These are phyloP conservation scores for Polyommatus icarus DNA, from an alignment of 2,888 invertebrate species.

Conservation along the genomic window DNA sequence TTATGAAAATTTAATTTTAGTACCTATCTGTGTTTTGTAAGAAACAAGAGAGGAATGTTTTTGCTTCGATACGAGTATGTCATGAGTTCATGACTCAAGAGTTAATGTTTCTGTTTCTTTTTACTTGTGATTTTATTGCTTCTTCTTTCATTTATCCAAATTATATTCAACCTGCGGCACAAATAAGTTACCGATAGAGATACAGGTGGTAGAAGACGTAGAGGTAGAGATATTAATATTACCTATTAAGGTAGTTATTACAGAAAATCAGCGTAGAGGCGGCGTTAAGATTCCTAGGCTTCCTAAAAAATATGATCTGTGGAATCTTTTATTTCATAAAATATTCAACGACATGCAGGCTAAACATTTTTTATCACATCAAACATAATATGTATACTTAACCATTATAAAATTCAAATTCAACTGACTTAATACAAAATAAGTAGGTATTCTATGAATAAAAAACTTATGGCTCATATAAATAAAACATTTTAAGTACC, in stretches of 20 bases:
- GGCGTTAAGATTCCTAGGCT: too few species aligned
- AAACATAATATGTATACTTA: neutral
- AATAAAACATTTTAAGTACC: slow-evolving; percentile 26
- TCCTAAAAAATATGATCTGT: too few species aligned
- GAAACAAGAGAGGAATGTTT: neutral
- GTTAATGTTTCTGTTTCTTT: neutral
- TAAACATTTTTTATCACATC: neutral
- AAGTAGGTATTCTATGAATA: neutral
- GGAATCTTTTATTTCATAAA: too few species aligned
- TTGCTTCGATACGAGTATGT: neutral
- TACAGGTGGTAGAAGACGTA: too few species aligned
- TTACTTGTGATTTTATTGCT: neutral
- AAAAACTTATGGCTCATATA: slow-evolving; percentile 18
- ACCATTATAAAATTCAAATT: neutral
- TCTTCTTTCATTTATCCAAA: neutral
- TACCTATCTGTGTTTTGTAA: neutral
- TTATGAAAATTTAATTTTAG: slow-evolving; percentile 31
- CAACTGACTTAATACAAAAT: neutral
- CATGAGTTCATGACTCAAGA: neutral
- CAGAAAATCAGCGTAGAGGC: too few species aligned
- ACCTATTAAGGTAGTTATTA: too few species aligned
- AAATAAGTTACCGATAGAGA: neutral
- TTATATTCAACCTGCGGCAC: neutral
- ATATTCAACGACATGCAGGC: neutral
- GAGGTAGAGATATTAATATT: neutral